Percentiles rank a stretch among this genome's conserved stretches.
phyloP scores from a whole-genome alignment of 2,888 invertebrate genomes.

The Limnephilus rhombicus region DNA sequence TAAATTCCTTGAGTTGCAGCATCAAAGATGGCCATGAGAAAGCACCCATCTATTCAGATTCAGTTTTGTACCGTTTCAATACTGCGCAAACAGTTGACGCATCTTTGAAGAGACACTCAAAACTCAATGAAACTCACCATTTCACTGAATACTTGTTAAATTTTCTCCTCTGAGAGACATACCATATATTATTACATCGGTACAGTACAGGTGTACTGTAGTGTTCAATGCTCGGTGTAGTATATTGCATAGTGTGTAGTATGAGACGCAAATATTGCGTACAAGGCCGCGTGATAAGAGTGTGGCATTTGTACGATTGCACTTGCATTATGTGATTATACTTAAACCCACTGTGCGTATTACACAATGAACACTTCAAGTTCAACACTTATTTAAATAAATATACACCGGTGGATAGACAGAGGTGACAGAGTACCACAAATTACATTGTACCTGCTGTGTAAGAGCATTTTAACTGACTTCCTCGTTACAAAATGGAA shows the following conservation, averaged over 20 bases:
- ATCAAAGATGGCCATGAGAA: too few species aligned
- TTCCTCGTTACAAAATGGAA: not conserved
- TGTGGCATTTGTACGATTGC: constrained; percentile 11
- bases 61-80: not conserved
- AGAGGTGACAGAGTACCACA: not conserved
- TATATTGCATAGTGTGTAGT: not conserved
- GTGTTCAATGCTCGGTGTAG: not conserved
- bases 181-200: too few species aligned
- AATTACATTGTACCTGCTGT: not conserved
- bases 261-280: constrained; percentile 26
- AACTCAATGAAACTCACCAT: not conserved
- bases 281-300: constrained; percentile 33
- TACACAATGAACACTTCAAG: not conserved
- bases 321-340: constrained; percentile 14
- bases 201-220: not conserved
- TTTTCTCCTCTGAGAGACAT: not conserved
- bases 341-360: constrained; percentile 15
- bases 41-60: not conserved
- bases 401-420: not conserved
- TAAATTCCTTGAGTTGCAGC: too few species aligned
- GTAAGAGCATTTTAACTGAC: not conserved
- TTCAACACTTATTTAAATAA: not conserved
- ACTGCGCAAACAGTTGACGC: not conserved
- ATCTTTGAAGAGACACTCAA: not conserved
- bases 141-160: not conserved